A percentile compares a stretch with the other conserved stretches of the same genome.
Evolutionary conservation across 2,113 vertebrate species (phyloP).

Genomic region (Pelmatolapia mariae): DNA sequence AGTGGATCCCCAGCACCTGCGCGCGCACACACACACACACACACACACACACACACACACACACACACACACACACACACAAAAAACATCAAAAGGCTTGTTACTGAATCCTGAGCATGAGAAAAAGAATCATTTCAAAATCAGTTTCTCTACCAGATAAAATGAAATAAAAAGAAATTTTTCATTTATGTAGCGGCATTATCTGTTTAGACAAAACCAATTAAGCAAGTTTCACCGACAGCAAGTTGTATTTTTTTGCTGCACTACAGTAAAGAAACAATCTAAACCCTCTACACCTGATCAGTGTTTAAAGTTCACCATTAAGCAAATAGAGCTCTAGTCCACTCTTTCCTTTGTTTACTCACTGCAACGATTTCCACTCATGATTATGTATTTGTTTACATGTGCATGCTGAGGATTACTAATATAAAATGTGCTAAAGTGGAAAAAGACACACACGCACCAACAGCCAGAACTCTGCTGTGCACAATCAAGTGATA

Average conservation of each 20-base stretch:
- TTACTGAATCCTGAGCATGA: not conserved
- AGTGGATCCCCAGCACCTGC: constrained; percentile 88
- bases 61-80: not conserved
- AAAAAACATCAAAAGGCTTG: not conserved
- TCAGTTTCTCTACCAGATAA: not conserved
- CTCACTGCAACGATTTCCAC: not conserved
- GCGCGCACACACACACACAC: not conserved
- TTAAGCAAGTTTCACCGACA: not conserved
- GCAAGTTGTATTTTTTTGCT: not conserved
- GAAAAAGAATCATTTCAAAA: not conserved
- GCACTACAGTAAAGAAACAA: not conserved
- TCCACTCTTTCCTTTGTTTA: not conserved
- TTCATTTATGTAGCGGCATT: not conserved
- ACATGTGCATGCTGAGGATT: not conserved
- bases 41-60: not conserved
- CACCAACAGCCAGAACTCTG: not conserved
- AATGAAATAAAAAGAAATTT: not conserved
- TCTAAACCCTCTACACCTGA: not conserved
- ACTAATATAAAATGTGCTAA: not conserved
- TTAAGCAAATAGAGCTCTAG: not conserved
- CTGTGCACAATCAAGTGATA: not conserved
- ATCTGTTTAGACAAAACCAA: not conserved
- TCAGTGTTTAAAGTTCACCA: not conserved
- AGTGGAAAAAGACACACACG: not conserved
- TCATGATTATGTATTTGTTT: not conserved